Conservation (phyloP, 2,888 invertebrate genomes). For the Lottia gigantea region DNA sequence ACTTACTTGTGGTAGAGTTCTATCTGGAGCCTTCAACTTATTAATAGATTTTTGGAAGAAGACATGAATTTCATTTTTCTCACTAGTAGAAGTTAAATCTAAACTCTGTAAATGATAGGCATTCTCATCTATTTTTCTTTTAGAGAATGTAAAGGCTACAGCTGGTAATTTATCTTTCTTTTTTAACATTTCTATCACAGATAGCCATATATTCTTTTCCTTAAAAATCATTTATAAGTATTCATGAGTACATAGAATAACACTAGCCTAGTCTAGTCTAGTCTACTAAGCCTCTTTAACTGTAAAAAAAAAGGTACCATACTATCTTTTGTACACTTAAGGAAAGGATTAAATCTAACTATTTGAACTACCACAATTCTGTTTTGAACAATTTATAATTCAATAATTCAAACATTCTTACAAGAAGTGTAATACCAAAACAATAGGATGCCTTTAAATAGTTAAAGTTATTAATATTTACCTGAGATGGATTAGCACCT, state of each 20-base stretch:
- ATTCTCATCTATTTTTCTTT: slow-evolving; percentile 81
- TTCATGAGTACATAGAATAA: too few relatives aligned
- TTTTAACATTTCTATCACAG: slow-evolving; percentile 80
- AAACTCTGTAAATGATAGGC: slow-evolving; percentile 73
- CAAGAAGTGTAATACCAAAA: too few relatives aligned
- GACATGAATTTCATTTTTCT: slow-evolving; percentile 84
- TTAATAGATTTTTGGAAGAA: slow-evolving; percentile 89
- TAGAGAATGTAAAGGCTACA: slow-evolving; percentile 92
- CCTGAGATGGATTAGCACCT: slow-evolving; percentile 57
- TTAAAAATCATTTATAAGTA: too few relatives aligned
- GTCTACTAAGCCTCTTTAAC: too few relatives aligned
- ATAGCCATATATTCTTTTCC: slow-evolving; percentile 74
- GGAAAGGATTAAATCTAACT: too few relatives aligned
- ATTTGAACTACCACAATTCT: too few relatives aligned
- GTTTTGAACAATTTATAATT: too few relatives aligned
- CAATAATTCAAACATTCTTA: too few relatives aligned
- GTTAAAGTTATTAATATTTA: slow-evolving; percentile 19
- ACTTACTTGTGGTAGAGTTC: slow-evolving; percentile 83
- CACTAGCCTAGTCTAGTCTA: too few relatives aligned
- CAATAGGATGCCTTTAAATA: too few relatives aligned
- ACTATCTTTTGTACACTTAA: too few relatives aligned
- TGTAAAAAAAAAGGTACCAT: too few relatives aligned
- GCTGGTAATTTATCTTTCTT: slow-evolving; percentile 88
- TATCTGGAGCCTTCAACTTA: slow-evolving; percentile 86
- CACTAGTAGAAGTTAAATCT: slow-evolving; percentile 85